These are phyloP conservation scores for Alviniconcha strummeri DNA, from an alignment of 2,888 invertebrate genomes.

Conservation along the genomic window DNA sequence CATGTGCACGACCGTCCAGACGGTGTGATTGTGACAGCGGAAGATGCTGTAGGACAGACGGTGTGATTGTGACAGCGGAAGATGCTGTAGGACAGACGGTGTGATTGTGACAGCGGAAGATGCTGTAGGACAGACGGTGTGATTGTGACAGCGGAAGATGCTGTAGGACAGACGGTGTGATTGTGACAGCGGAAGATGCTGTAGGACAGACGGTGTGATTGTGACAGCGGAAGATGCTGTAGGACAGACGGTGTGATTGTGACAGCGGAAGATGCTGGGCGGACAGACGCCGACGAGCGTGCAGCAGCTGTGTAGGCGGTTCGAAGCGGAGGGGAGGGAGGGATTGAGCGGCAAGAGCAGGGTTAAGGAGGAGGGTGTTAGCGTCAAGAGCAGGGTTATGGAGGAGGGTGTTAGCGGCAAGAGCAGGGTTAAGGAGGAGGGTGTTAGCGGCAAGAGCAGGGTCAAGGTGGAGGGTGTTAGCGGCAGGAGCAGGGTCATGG, in stretches of 20 bases:
- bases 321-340: not conserved
- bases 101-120: not conserved
- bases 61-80: no score
- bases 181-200: not conserved
- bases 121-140: not conserved
- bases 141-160: not conserved
- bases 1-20: no score
- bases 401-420: no score
- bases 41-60: no score
- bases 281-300: not conserved
- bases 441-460: no score
- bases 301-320: constrained; percentile 10
- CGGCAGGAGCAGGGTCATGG: no score
- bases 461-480: no score
- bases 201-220: not conserved
- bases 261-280: constrained; percentile 1
- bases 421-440: no score
- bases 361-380: no score
- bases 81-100: not conserved
- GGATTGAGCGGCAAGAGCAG: no score
- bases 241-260: not conserved
- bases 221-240: not conserved
- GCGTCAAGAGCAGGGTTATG: no score
- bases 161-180: not conserved
- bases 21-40: no score